These are phyloP conservation scores for Cydia amplana DNA, from an alignment of 1,140 invertebrate genomes.

Conservation along the genomic window DNA sequence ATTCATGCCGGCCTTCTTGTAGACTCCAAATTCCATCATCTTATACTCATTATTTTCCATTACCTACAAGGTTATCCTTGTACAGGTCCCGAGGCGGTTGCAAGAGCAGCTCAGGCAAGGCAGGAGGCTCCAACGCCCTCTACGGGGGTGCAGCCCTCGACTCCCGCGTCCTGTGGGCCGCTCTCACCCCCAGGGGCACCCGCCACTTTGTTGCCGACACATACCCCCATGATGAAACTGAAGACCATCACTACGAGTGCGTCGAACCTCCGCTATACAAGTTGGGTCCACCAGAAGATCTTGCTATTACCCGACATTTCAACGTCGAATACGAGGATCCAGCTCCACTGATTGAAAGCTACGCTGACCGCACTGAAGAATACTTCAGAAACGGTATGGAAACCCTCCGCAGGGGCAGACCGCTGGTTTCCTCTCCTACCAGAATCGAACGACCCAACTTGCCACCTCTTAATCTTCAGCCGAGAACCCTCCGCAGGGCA, in stretches of 20 bases:
- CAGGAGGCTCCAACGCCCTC: conserved; percentile 64
- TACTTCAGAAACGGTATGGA: conserved; percentile 73
- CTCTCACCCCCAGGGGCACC: conserved; percentile 89
- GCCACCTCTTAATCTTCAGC: conserved; percentile 86
- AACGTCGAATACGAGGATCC: conserved; percentile 87
- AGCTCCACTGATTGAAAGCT: conserved; percentile 86
- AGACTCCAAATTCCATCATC: neutral
- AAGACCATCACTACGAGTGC: conserved; percentile 88
- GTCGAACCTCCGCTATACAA: conserved; percentile 82
- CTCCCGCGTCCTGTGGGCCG: conserved; percentile 90
- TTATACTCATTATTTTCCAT: conserved; percentile 25
- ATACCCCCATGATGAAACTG: conserved; percentile 79
- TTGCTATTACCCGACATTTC: conserved; percentile 83
- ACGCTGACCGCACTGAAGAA: conserved; percentile 76
- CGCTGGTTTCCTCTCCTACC: conserved; percentile 87
- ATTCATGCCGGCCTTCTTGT: conserved; percentile 31
- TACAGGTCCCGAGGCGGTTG: conserved; percentile 66
- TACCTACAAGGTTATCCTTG: conserved; percentile 33
- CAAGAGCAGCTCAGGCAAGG: conserved; percentile 67
- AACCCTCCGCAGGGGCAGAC: conserved; percentile 75
- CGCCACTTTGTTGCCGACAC: conserved; percentile 84
- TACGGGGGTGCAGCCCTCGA: conserved; percentile 77
- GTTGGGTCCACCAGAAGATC: conserved; percentile 70
- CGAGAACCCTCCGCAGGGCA: conserved; percentile 79
- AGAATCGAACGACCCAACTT: conserved; percentile 90